These are phyloP conservation scores for Hypotaenidia okinawae DNA, from an alignment of 2,797 vertebrate species.

Conservation along the genomic window DNA sequence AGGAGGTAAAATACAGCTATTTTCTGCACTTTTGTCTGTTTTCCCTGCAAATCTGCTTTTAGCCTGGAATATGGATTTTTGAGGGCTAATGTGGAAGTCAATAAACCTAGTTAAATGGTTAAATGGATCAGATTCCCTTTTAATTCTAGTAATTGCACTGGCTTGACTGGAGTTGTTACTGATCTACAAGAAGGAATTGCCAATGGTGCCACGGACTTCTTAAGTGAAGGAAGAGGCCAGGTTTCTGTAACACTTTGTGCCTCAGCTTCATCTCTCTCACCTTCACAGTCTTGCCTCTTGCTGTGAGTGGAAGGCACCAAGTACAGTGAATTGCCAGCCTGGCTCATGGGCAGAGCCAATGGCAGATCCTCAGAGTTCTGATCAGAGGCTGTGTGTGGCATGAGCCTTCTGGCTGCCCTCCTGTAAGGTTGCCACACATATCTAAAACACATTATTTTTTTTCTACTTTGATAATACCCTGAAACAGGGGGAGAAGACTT, in stretches of 20 bases:
- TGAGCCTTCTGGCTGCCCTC: not conserved
- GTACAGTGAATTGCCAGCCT: not conserved
- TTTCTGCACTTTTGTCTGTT: not conserved
- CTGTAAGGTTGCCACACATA: not conserved
- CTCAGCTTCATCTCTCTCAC: not conserved
- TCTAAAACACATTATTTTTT: not conserved
- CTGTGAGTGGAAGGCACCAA: not conserved
- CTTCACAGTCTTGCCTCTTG: not conserved
- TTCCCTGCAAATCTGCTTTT: slow-evolving; percentile 15
- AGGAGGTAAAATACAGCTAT: not conserved
- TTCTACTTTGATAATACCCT: not conserved
- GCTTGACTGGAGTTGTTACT: not conserved
- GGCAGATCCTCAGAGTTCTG: not conserved
- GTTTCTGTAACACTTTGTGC: not conserved
- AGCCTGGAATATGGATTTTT: not conserved
- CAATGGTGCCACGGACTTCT: not conserved
- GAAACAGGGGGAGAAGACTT: not conserved
- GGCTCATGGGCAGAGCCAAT: not conserved
- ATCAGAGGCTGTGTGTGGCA: not conserved
- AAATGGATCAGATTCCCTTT: not conserved
- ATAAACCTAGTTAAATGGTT: not conserved
- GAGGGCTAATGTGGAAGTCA: not conserved
- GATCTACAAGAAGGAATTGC: not conserved
- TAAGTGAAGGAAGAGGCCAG: not conserved
- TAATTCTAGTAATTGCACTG: not conserved